Base-by-base conservation (phyloP, 2,888 invertebrate species). In the Rotaria magnacalcarata region DNA sequence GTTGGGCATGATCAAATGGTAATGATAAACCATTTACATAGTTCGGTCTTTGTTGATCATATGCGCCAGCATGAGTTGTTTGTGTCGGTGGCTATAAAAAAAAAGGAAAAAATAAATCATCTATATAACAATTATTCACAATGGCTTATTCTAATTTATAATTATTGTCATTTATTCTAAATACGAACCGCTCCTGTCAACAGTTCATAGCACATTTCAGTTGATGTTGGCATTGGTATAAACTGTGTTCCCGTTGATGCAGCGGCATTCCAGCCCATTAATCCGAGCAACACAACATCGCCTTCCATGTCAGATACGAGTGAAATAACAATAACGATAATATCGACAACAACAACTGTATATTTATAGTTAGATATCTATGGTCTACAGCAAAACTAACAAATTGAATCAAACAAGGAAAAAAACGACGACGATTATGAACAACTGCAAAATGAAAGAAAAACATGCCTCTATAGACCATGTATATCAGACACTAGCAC, bases 251-350 rank as follows among this genome's bases (percentile, higher is more conserved):
- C 67, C 67, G 67, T 80, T 47, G 80, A 47, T 41, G 41, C 14
- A 11, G 43, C 80, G 47, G 80, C 43, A 80, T 80, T 80, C 80
- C 80, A 80, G 80, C 47, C 80, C 80, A 80, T 80, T 80, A 80
- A 80, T 80, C 80, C 80, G 47, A 80, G 47, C 47, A 80, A 80
- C 24, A 80, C 80, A 80, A 80, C 80, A 80, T 80, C 80, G 47
- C 80, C 43, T 47, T 80, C 80, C 80, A 80, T 80, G 24, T 80
- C 47, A 47, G 47, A 80, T 47, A 10, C 47, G 47, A 47, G n/a
- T 80, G 47, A 43, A 80, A 80, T 43, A 47, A 14, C n/a, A 67
- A 41, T 67, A 67, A 67, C 34, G 34, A 67, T 67, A 67, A 67
- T 67, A 67, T 27, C 34, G 34, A 19, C 27, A 16, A 34, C 67